Evolutionary conservation across 2,797 vertebrate species (phyloP).

Genomic region (Anguilla marmorata): DNA sequence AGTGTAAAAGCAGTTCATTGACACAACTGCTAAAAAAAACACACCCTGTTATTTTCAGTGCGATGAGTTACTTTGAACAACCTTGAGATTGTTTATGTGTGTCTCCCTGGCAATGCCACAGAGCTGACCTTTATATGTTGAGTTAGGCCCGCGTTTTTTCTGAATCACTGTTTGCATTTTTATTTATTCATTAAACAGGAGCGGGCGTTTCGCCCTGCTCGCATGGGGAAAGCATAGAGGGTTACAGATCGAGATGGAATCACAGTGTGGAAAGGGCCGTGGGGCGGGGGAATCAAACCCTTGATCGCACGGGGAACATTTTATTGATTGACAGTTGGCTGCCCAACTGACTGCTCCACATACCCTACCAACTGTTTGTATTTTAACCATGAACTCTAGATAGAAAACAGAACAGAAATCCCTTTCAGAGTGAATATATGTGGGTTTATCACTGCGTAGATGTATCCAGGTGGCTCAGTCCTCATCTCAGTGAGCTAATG

Average conservation of each 20-base stretch:
- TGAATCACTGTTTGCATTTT: background rate
- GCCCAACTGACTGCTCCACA: too few relatives aligned
- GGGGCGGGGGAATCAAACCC: too few relatives aligned
- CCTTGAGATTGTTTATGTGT: background rate
- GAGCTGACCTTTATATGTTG: constrained; percentile 40
- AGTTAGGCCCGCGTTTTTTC: background rate
- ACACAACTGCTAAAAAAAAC: background rate
- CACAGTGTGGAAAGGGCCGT: too few relatives aligned
- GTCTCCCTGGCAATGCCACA: constrained; percentile 47
- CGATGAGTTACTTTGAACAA: background rate
- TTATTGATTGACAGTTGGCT: too few relatives aligned
- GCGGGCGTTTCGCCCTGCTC: too few relatives aligned
- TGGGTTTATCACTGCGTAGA: background rate
- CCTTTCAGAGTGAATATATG: background rate
- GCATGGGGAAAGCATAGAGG: too few relatives aligned
- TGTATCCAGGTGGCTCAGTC: background rate
- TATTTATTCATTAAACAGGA: too few relatives aligned
- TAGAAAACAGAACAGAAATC: background rate
- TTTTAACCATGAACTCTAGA: background rate
- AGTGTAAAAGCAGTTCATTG: background rate
- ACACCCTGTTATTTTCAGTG: background rate
- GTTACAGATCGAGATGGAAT: too few relatives aligned
- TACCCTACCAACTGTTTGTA: too few relatives aligned
- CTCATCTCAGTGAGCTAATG: background rate
- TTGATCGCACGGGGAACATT: too few relatives aligned